Conservation (phyloP, 1,140 invertebrate genomes). For the Pemphigus obesinymphae region DNA sequence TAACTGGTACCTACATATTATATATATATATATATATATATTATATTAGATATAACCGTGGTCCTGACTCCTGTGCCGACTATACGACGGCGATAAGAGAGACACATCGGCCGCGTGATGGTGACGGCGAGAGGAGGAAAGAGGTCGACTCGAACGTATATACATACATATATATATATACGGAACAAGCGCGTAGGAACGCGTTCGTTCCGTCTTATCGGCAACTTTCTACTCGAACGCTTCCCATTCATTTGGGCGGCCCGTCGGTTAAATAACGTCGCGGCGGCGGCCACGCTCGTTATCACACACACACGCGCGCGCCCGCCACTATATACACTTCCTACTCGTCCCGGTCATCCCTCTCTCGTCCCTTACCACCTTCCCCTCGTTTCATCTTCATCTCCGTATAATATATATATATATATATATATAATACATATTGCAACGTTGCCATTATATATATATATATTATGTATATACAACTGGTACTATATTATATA, state of each 20-base stretch:
- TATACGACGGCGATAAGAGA: slow-evolving; percentile 1
- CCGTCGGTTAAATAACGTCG: slow-evolving; percentile 16
- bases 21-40: not conserved
- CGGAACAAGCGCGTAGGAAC: not conserved
- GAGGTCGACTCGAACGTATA: not conserved
- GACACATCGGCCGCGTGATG: not conserved
- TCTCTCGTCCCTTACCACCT: not conserved
- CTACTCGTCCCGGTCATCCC: not conserved
- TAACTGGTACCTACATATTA: no score
- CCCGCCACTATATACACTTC: not conserved
- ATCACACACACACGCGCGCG: slow-evolving; percentile 23
- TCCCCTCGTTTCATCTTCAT: not conserved
- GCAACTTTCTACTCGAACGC: slow-evolving; percentile 40
- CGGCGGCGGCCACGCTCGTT: slow-evolving; percentile 36
- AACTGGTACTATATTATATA: no score
- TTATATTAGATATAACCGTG: no score
- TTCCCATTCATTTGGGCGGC: slow-evolving; percentile 31
- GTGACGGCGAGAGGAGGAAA: not conserved
- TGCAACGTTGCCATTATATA: not conserved
- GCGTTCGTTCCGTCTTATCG: slow-evolving; percentile 33
- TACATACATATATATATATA: not conserved
- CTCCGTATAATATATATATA: not conserved
- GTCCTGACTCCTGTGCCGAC: no score
- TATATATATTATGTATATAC: not conserved
- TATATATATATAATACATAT: not conserved